Base-by-base conservation (phyloP, 2,113 vertebrate species). In the Bothrops jararaca region DNA sequence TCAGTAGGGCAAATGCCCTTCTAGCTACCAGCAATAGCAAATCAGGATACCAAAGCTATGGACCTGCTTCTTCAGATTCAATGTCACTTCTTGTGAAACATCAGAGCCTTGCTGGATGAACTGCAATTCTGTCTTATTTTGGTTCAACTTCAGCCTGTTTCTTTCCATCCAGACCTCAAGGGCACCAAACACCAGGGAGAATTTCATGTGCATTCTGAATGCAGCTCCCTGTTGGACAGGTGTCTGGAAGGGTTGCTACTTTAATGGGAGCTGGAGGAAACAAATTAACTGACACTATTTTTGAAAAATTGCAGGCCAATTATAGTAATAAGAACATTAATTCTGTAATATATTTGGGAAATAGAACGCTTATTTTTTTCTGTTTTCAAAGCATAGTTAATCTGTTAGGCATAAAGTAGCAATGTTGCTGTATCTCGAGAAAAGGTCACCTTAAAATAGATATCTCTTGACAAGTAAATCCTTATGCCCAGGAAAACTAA, bases 401-500 rank as follows among this genome's bases (percentile, higher is more conserved):
- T 69, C 69, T 42, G 90, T 89, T 42, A 45, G 9, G 45, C 23
- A 39, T 24, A 69, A 85, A 85, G 80, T n/a, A 58, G 42, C 18
- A 39, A 91, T 42, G 7, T 53, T 86, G n/a, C 26, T 45, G 90
- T 89, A 89, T 74, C 34, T 45, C 3, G 11, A 60, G 45, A 42
- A 86, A 45, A 93, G 74, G 54, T n/a, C 45, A 29, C 54, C 90
- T 93, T 64, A 89, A 91, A 86, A 93, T 64, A 91, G 90, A 91
- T n/a, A 85, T 6, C 54, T 48, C n/a, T 42, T 74, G 58, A 42
- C 45, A 53, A 89, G 54, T 42, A 85, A 85, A 89, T 52, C 24
- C 90, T 18, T 45, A 13, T 60, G 87, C 69, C 42, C 29, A n/a
- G 50, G 52, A 87, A 89, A 91, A 85, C 42, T 12, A 45, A 57